Percentiles rank a stretch among this genome's conserved stretches.
phyloP scores from a whole-genome alignment of 2,888 invertebrate genomes.

The Caenorhabditis sp. region DNA sequence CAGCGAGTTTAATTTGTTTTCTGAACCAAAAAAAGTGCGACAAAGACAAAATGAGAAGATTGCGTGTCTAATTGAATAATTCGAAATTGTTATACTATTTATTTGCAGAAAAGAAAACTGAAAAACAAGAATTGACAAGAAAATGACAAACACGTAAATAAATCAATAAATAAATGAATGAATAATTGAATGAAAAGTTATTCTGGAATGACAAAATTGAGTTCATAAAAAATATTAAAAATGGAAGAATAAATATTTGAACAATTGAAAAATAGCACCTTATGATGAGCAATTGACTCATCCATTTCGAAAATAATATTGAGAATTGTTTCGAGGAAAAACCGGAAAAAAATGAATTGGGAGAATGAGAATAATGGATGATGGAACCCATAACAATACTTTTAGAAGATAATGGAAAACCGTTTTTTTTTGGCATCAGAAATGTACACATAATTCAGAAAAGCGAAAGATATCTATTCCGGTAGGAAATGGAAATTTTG shows the following conservation, averaged over 20 bases:
- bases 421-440: background rate
- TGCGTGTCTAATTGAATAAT: background rate
- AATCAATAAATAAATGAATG: constrained; percentile 11
- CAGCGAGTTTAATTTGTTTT: background rate
- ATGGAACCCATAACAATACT: background rate
- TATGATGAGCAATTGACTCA: background rate
- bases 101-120: background rate
- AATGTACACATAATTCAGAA: background rate
- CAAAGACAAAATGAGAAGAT: constrained; percentile 1
- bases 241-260: background rate
- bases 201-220: background rate
- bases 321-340: background rate
- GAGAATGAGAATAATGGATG: background rate
- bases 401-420: background rate
- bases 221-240: background rate
- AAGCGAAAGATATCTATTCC: background rate
- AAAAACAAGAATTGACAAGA: background rate
- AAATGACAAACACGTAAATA: constrained; percentile 27
- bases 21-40: background rate
- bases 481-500: background rate
- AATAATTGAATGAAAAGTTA: background rate
- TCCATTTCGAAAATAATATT: background rate
- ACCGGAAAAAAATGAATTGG: background rate
- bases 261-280: background rate
- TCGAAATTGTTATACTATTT: background rate